Percentiles rank a stretch among this genome's conserved stretches.
phyloP scores from a whole-genome alignment of 2,113 vertebrate genomes.

The Phyllostomus discolor region DNA sequence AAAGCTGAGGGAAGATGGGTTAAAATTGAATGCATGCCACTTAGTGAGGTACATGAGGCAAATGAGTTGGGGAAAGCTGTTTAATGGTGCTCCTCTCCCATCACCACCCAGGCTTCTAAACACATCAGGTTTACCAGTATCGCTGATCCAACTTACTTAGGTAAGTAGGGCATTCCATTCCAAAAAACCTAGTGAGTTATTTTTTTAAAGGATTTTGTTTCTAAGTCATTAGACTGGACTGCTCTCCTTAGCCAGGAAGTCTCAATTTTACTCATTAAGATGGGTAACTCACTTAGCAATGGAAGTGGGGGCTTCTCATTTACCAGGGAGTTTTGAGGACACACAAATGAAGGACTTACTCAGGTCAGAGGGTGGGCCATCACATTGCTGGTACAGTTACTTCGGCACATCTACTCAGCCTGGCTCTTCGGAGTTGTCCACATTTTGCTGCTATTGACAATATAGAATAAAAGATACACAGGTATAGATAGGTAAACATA shows the following conservation, averaged over 20 bases:
- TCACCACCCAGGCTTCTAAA: background rate
- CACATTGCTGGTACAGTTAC: slow-evolving; percentile 83
- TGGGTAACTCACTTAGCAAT: background rate
- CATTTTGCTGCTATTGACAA: slow-evolving; percentile 89
- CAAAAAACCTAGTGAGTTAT: background rate
- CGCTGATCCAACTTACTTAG: background rate
- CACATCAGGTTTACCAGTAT: background rate
- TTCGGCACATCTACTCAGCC: slow-evolving; percentile 88
- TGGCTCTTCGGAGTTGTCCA: slow-evolving; percentile 84
- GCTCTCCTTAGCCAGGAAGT: background rate
- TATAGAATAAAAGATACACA: slow-evolving; percentile 34
- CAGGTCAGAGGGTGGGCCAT: slow-evolving; percentile 75
- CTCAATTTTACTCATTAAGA: background rate
- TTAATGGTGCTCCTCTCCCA: background rate
- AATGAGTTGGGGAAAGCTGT: background rate
- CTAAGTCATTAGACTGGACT: background rate
- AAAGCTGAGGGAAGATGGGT: background rate
- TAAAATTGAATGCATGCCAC: background rate
- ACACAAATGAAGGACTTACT: slow-evolving; percentile 89
- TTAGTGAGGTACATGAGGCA: background rate
- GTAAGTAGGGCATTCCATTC: background rate
- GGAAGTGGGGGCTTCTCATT: background rate
- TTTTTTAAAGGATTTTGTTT: background rate
- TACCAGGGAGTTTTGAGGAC: slow-evolving; percentile 87
- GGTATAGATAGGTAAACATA: background rate